Evolutionary conservation across 2,113 vertebrate species (phyloP).

Genomic region (Lamprologus speciosus): DNA sequence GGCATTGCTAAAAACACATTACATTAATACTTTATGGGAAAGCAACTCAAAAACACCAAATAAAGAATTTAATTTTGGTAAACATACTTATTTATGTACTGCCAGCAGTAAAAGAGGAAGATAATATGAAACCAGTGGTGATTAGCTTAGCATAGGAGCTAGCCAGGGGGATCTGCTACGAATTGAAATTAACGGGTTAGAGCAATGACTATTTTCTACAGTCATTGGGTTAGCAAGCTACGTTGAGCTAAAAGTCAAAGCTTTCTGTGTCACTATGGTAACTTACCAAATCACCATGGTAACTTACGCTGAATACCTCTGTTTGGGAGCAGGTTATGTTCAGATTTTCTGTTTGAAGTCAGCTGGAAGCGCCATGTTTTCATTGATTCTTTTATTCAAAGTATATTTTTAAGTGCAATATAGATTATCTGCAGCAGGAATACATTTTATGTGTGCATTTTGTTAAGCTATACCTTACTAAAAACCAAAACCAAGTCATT

Average conservation of each 20-base stretch:
- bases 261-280: background rate
- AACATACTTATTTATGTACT: background rate
- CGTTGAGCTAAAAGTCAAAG: background rate
- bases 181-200: background rate
- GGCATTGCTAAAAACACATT: background rate
- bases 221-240: background rate
- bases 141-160: background rate
- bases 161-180: background rate
- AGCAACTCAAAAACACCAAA: background rate
- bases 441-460: background rate
- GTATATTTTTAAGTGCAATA: background rate
- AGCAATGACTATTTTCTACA: background rate
- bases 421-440: background rate
- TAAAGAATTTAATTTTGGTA: background rate
- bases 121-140: background rate
- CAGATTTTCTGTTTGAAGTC: background rate
- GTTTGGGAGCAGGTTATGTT: background rate
- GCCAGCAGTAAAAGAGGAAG: background rate
- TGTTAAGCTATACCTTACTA: background rate
- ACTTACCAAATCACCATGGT: background rate
- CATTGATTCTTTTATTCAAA: background rate
- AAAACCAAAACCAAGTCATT: background rate
- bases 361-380: fast-evolving
- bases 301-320: background rate
- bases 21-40: background rate